Conservation (phyloP, 2,888 invertebrate species). For the Stenurella melanura region DNA sequence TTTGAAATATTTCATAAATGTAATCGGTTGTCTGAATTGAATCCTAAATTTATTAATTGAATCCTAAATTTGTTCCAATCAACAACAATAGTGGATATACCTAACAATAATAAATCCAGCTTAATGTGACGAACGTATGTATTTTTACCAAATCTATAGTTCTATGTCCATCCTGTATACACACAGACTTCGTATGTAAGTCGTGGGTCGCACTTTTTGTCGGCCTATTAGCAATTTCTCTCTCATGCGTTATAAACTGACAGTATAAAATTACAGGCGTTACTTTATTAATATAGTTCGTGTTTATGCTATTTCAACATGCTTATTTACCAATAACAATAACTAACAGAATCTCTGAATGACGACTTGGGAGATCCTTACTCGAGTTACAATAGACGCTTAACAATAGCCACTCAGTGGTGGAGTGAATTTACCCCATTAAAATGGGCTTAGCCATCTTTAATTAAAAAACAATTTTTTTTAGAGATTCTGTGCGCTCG, state of each 20-base stretch:
- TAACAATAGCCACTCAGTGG: constrained; percentile 40
- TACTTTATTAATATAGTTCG: constrained; percentile 56
- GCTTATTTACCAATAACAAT: constrained; percentile 58
- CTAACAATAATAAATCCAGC: too few relatives aligned
- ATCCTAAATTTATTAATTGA: too few relatives aligned
- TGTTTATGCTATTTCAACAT: constrained; percentile 55
- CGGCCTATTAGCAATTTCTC: constrained; percentile 37
- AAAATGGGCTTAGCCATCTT: background rate
- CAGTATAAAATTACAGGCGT: constrained; percentile 49
- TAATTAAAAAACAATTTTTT: background rate
- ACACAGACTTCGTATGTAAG: background rate
- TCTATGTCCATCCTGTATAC: constrained; percentile 8
- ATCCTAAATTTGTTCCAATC: too few relatives aligned
- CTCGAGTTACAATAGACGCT: constrained; percentile 10
- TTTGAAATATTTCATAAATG: too few relatives aligned
- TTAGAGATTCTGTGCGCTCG: background rate
- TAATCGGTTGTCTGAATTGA: too few relatives aligned
- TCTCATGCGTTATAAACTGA: constrained; percentile 41
- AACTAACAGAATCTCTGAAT: constrained; percentile 51
- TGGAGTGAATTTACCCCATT: background rate
- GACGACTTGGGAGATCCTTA: constrained; percentile 46
- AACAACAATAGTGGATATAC: too few relatives aligned
- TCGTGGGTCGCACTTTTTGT: constrained; percentile 31
- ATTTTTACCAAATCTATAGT: too few relatives aligned
- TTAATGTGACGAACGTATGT: too few relatives aligned